These are phyloP conservation scores for Drosophila monieri DNA, from an alignment of 2,888 invertebrate genomes.

Conservation along the genomic window DNA sequence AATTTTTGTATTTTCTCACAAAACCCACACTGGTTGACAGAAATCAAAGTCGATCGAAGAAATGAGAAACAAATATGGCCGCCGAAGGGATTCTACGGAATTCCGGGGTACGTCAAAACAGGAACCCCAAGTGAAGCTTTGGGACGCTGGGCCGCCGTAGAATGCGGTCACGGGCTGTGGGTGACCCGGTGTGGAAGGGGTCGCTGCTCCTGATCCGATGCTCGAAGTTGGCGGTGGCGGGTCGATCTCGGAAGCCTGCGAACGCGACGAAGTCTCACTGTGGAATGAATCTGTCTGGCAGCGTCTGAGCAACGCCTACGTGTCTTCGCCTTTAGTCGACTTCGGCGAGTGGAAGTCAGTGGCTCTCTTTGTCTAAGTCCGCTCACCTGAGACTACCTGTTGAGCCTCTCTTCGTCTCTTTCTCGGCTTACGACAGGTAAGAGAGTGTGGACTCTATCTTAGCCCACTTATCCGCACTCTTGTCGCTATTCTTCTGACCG, in stretches of 20 bases:
- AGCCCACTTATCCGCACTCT: not conserved
- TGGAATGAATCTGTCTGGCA: slow-evolving; percentile 67
- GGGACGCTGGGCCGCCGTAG: slow-evolving; percentile 9
- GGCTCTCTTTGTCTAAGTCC: slow-evolving; percentile 21
- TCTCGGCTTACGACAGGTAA: slow-evolving; percentile 29
- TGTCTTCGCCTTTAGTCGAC: slow-evolving; percentile 35
- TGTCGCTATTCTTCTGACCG: not conserved
- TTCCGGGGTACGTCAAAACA: not conserved
- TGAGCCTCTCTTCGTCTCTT: slow-evolving; percentile 48
- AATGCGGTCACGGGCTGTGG: slow-evolving; percentile 19
- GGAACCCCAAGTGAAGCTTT: slow-evolving; percentile 30
- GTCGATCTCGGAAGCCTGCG: slow-evolving; percentile 60
- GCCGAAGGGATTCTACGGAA: slow-evolving; percentile 55
- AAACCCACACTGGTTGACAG: slow-evolving; percentile 1
- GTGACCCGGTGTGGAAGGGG: slow-evolving; percentile 12
- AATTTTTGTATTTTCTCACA: not conserved
- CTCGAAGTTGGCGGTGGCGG: slow-evolving; percentile 6
- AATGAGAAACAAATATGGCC: slow-evolving; percentile 79
- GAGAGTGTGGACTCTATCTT: slow-evolving; percentile 48
- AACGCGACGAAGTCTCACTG: slow-evolving; percentile 77
- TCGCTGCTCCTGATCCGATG: slow-evolving; percentile 13
- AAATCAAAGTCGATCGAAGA: slow-evolving; percentile 45
- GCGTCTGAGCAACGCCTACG: slow-evolving; percentile 57
- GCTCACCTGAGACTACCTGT: slow-evolving; percentile 49
- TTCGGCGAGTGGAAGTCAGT: slow-evolving; percentile 7